Evolutionary conservation across 1,140 invertebrate genomes (phyloP), one percentile per base, ranked within the genome.

Genomic region (Akabosia matsudoensis): DNA sequence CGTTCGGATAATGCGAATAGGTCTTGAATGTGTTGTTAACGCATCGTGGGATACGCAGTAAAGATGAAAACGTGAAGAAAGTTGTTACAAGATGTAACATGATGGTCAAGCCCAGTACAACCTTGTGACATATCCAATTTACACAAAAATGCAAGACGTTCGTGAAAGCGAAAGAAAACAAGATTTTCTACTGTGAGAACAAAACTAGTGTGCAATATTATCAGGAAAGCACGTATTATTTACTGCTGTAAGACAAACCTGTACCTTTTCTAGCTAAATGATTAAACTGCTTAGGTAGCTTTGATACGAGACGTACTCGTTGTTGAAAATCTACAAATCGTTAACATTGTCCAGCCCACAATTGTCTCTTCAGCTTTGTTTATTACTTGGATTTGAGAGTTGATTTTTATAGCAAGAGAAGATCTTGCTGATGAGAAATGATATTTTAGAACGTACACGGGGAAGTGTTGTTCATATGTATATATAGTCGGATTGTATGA

Each of bases 271-370:
- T 31, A 30, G 61, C 61, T 67, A n/a, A n/a, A n/a, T 67, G 26
- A 30, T 7, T 45, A 18, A 45, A 45, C 37, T 10, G 37, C 7
- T 10, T 7, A 45, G 18, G 37, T n/a, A n/a, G n/a, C n/a, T n/a
- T n/a, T n/a, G n/a, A n/a, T n/a, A n/a, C n/a, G n/a, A n/a, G n/a
- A n/a, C n/a, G n/a, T n/a, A n/a, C n/a, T n/a, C n/a, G n/a, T n/a
- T n/a, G n/a, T n/a, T n/a, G 18, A 45, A 45, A 45, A 45, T 45
- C 37, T 45, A 45, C 37, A 45, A 18, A 45, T 67, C 31, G 31
- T 7, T 67, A 10, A 67, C 7, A 24, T 67, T 67, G 61, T 67
- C 61, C 61, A 67, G 61, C 61, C 61, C 61, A 67, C 61, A 30
- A 10, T 45, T 45, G 37, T 45, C 18, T 45, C 37, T 10, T 45